Percentiles rank a stretch among this genome's conserved stretches.
phyloP scores from a whole-genome alignment of 1,140 invertebrate species.

The Drosophila erecta region DNA sequence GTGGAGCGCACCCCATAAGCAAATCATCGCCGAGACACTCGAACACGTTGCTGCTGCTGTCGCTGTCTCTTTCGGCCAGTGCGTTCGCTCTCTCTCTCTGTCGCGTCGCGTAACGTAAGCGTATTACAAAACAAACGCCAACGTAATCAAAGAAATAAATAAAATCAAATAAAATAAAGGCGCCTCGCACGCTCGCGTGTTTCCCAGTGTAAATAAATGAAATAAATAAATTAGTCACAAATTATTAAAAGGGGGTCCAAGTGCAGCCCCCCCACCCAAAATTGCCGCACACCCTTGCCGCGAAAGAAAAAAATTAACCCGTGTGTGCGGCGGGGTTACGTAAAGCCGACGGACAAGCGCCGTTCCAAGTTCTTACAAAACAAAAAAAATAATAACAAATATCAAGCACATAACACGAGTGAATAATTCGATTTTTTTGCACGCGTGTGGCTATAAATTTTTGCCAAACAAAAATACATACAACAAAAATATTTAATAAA shows the following conservation, averaged over 20 bases:
- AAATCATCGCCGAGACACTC: slow-evolving; percentile 42
- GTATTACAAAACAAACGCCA: slow-evolving; percentile 72
- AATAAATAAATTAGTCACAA: slow-evolving; percentile 25
- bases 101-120: slow-evolving; percentile 74
- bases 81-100: slow-evolving; percentile 7
- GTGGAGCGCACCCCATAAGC: slow-evolving; percentile 32
- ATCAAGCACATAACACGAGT: slow-evolving; percentile 54
- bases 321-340: slow-evolving; percentile 70
- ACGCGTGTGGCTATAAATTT: slow-evolving; percentile 79
- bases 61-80: slow-evolving; percentile 12
- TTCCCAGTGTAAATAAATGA: slow-evolving; percentile 14
- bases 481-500: slow-evolving; percentile 42
- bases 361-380: slow-evolving; percentile 78
- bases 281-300: slow-evolving; percentile 25
- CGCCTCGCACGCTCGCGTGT: slow-evolving; percentile 16
- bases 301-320: slow-evolving; percentile 44
- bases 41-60: slow-evolving; percentile 50
- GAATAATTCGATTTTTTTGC: slow-evolving; percentile 65
- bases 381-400: slow-evolving; percentile 46
- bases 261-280: slow-evolving; percentile 12
- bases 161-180: slow-evolving; percentile 23
- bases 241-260: slow-evolving; percentile 11
- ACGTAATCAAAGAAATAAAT: slow-evolving; percentile 32
- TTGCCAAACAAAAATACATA: slow-evolving; percentile 40
- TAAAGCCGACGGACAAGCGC: slow-evolving; percentile 64